Evolutionary conservation across 2,888 invertebrate genomes (phyloP).

Genomic region (Onchidella celtica): DNA sequence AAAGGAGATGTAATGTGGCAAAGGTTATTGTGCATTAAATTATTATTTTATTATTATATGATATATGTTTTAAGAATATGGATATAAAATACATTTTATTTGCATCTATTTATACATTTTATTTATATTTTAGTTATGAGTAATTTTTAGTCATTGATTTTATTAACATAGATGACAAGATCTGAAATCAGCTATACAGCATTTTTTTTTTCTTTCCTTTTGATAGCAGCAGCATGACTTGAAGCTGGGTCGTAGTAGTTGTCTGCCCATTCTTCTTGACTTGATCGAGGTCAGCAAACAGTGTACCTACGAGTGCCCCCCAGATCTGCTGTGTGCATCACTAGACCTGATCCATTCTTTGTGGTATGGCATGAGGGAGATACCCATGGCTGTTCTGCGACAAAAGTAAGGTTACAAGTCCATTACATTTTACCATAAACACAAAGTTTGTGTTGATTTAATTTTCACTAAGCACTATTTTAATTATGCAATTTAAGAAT

Average conservation of each 20-base stretch:
- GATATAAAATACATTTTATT: no score
- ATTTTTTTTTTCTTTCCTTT: conserved; percentile 1
- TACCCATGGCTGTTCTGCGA: conserved; percentile 78
- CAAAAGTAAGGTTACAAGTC: conserved; percentile 66
- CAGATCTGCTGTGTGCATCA: conserved; percentile 78
- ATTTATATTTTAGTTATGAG: no score
- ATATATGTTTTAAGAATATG: no score
- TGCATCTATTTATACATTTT: no score
- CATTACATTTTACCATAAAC: not conserved
- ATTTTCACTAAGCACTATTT: no score
- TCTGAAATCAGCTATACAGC: no score
- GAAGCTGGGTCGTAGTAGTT: conserved; percentile 70
- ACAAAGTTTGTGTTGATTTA: not conserved
- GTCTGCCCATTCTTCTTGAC: conserved; percentile 74
- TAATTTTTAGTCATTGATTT: no score
- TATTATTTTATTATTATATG: no score
- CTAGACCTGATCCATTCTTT: conserved; percentile 79
- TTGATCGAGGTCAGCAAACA: conserved; percentile 76
- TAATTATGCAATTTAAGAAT: no score
- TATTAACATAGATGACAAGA: no score
- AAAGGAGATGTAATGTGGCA: no score
- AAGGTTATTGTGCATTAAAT: no score
- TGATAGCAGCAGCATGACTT: conserved; percentile 64
- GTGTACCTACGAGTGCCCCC: conserved; percentile 77
- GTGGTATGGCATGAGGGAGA: conserved; percentile 78